phyloP scores from a whole-genome alignment of 2,797 vertebrate species.

The Clarias laeviceps region DNA sequence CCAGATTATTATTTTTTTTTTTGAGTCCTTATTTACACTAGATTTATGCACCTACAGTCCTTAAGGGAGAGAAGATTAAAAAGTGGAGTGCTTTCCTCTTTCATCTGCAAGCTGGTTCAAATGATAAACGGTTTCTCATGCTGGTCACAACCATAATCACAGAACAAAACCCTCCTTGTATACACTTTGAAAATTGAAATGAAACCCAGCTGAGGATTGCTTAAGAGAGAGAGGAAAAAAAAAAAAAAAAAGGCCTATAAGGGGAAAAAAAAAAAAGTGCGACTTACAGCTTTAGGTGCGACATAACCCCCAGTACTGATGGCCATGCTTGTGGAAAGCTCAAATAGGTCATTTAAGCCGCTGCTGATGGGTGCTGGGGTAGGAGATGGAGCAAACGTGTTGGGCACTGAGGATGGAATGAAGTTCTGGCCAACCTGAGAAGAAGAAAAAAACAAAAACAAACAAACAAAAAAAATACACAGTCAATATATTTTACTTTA shows the following conservation, averaged over 20 bases:
- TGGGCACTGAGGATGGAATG: constrained; percentile 92
- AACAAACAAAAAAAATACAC: neutral
- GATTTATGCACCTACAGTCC: neutral
- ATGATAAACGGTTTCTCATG: neutral
- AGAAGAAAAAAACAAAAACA: constrained; percentile 12
- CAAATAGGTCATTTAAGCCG: constrained; percentile 95
- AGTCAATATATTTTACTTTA: neutral
- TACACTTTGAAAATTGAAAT: neutral
- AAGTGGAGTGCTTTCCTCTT: neutral
- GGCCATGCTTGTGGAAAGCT: constrained; percentile 92
- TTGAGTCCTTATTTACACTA: neutral
- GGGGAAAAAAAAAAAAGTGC: neutral
- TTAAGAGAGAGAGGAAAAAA: no score
- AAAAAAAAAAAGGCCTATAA: neutral
- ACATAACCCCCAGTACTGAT: constrained; percentile 88
- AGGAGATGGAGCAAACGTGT: constrained; percentile 94
- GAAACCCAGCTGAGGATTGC: neutral
- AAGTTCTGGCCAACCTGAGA: constrained; percentile 94
- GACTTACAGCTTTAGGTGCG: constrained; percentile 88
- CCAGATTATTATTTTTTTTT: neutral
- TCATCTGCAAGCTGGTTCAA: neutral
- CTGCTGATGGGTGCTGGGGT: constrained; percentile 91
- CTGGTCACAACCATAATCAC: neutral
- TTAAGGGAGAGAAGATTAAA: neutral
- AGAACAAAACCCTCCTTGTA: neutral